A percentile compares a stretch with the other conserved stretches of the same genome.
phyloP scores from a whole-genome alignment of 2,888 invertebrate species.

The Ceratothoa steindachneri region DNA sequence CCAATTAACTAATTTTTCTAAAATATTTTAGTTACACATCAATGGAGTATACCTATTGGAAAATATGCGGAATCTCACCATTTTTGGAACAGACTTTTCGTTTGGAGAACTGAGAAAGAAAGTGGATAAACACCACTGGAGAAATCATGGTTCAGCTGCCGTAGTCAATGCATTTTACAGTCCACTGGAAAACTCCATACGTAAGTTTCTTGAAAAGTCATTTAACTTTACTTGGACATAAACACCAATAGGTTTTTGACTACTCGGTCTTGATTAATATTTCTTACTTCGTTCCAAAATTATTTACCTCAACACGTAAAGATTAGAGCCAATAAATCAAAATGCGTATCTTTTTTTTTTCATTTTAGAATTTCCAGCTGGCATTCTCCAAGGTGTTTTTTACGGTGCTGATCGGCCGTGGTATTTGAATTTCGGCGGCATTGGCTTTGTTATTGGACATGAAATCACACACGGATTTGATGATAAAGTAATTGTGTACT shows the following conservation, averaged over 20 bases:
- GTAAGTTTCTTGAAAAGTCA: conserved; percentile 62
- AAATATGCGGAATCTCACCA: conserved; percentile 70
- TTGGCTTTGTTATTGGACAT: conserved; percentile 86
- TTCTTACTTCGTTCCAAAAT: too few species aligned
- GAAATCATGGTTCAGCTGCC: conserved; percentile 75
- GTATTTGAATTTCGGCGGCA: conserved; percentile 88
- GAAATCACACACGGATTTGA: conserved; percentile 89
- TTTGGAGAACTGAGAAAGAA: conserved; percentile 72
- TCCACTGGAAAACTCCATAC: conserved; percentile 78
- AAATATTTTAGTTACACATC: conserved; percentile 62
- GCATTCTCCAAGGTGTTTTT: conserved; percentile 86
- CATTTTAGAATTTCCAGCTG: conserved; percentile 79
- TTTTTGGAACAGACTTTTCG: conserved; percentile 74
- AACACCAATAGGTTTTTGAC: too few species aligned
- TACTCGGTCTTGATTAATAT: too few species aligned
- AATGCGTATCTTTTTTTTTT: too few species aligned
- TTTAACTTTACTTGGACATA: too few species aligned
- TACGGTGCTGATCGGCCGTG: conserved; percentile 81
- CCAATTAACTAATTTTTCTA: too few species aligned
- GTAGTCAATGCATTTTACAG: conserved; percentile 83
- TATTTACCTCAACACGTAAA: too few species aligned
- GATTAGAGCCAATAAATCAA: too few species aligned
- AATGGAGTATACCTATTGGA: conserved; percentile 67
- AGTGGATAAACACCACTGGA: conserved; percentile 80
- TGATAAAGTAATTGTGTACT: conserved; percentile 63